Evolutionary conservation across 2,113 vertebrate genomes (phyloP).

Genomic region (Phasianus colchicus): DNA sequence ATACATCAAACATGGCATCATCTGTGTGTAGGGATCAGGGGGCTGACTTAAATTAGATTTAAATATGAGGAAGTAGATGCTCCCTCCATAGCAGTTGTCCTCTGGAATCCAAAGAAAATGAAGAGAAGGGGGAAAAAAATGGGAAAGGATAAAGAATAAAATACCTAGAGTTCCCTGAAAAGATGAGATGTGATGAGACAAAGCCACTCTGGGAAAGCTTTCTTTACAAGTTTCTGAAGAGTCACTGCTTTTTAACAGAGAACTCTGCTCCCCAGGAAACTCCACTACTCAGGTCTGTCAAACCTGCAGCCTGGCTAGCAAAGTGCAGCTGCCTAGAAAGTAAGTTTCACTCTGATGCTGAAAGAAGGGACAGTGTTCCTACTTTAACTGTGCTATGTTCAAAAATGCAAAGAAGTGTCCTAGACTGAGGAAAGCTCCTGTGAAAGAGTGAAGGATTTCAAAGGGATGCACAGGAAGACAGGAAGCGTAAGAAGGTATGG

Average conservation of each 20-base stretch:
- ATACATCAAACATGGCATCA: not conserved
- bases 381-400: not conserved
- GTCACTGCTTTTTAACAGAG: not conserved
- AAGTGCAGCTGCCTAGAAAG: not conserved
- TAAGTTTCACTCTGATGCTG: not conserved
- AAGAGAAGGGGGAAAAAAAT: fast-evolving
- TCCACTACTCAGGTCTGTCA: not conserved
- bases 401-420: not conserved
- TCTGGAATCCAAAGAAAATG: not conserved
- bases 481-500: not conserved
- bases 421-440: not conserved
- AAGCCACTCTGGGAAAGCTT: not conserved
- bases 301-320: not conserved
- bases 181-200: not conserved
- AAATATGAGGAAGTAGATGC: not conserved
- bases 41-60: not conserved
- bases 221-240: constrained; percentile 18
- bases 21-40: not conserved
- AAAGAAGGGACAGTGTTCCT: not conserved
- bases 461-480: not conserved
- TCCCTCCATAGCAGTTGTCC: not conserved
- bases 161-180: not conserved
- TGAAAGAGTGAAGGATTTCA: not conserved
- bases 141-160: not conserved
- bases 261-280: not conserved